A percentile compares a stretch with the other conserved stretches of the same genome.
These are phyloP conservation scores for Meda fulgida DNA, from an alignment of 2,797 vertebrate species.

Conservation along the genomic window DNA sequence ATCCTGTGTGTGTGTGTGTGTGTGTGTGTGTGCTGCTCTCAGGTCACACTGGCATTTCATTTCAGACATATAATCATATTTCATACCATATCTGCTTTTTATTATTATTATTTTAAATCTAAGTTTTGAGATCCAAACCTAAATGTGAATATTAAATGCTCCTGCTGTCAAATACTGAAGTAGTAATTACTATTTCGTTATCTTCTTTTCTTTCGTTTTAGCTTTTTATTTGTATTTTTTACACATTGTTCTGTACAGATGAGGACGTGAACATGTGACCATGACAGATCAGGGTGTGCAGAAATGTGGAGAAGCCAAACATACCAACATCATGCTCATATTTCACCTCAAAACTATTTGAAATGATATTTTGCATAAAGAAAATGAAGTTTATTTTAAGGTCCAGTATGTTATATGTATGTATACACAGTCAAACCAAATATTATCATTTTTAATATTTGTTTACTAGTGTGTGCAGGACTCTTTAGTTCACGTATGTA, in stretches of 20 bases:
- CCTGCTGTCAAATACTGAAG: slow-evolving; percentile 15
- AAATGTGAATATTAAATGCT: neutral
- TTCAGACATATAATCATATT: slow-evolving; percentile 5
- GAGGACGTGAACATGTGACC: slow-evolving; percentile 64
- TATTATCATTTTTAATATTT: no score
- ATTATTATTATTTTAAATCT: neutral
- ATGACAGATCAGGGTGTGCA: slow-evolving; percentile 50
- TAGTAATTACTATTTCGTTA: slow-evolving; percentile 32
- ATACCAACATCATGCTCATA: neutral
- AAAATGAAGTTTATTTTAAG: neutral
- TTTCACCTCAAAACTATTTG: neutral
- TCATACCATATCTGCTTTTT: slow-evolving; percentile 26
- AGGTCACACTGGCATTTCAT: slow-evolving; percentile 36
- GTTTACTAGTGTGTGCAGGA: no score
- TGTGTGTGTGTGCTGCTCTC: slow-evolving; percentile 26
- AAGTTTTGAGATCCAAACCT: slow-evolving; percentile 37
- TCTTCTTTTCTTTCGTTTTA: slow-evolving; percentile 44
- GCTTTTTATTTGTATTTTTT: slow-evolving; percentile 59
- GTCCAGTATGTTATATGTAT: no score
- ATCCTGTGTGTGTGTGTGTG: slow-evolving; percentile 29
- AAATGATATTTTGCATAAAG: no score
- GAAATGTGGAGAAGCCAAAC: slow-evolving; percentile 28
- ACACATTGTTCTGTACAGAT: slow-evolving; percentile 69
- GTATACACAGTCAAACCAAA: no score
- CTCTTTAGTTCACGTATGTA: no score